phyloP scores from a whole-genome alignment of 2,888 invertebrate species.

The Spilarctia lutea region DNA sequence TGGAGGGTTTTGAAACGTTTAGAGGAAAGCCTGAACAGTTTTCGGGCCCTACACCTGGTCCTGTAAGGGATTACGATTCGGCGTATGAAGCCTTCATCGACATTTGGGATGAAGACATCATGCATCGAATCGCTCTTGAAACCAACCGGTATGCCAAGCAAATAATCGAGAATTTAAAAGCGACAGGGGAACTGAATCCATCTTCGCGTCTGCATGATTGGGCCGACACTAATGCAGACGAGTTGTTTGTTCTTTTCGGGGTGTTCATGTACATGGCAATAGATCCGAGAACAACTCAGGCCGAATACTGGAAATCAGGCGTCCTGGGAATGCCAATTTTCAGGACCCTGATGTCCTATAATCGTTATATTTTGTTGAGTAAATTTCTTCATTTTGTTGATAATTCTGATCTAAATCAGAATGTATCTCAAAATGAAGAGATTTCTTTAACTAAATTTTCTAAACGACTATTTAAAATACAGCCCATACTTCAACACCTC shows the following conservation, averaged over 20 bases:
- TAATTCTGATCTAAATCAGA: conserved; percentile 19
- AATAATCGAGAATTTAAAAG: conserved; percentile 26
- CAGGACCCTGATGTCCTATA: conserved; percentile 28
- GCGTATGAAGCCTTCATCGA: conserved; percentile 41
- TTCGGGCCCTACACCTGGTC: conserved; percentile 39
- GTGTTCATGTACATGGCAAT: conserved; percentile 43
- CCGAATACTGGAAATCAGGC: conserved; percentile 36
- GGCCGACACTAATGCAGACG: conserved; percentile 35
- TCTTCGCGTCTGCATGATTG: conserved; percentile 37
- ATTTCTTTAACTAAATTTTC: conserved; percentile 11
- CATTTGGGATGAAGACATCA: conserved; percentile 38
- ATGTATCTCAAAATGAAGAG: conserved; percentile 3
- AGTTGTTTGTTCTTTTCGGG: conserved; percentile 38
- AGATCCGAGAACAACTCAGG: conserved; percentile 21
- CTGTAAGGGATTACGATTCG: conserved; percentile 33
- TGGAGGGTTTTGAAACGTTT: conserved; percentile 36
- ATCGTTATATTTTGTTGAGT: conserved; percentile 36
- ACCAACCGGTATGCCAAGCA: conserved; percentile 48
- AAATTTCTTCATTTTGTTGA: conserved; percentile 41
- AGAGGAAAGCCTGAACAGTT: conserved; percentile 37
- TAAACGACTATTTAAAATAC: background rate
- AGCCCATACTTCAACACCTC: conserved; percentile 30
- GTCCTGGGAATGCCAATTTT: conserved; percentile 34
- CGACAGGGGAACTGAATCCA: background rate
- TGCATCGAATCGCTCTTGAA: conserved; percentile 40